Evolutionary conservation across 2,888 invertebrate genomes (phyloP).

Genomic region (Ophion obscuratus): DNA sequence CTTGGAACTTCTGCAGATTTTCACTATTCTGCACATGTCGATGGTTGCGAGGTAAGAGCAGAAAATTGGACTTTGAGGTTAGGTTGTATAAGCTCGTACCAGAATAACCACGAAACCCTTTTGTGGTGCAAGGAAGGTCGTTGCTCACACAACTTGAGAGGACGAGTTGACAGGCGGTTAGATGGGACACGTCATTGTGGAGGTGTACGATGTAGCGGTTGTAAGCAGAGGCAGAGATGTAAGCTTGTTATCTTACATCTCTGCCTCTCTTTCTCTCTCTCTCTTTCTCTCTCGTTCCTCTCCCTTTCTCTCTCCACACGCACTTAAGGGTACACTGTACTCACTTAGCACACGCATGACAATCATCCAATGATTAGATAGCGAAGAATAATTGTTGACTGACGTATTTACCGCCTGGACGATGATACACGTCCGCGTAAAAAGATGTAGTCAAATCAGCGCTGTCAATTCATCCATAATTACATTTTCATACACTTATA

Average conservation of each 20-base stretch:
- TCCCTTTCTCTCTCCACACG: not conserved
- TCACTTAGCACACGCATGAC: conserved; percentile 31
- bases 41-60: not conserved
- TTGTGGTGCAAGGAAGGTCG: not conserved
- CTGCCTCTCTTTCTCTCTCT: conserved; percentile 15
- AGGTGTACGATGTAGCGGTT: not conserved
- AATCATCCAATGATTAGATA: conserved; percentile 46
- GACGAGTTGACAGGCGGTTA: not conserved
- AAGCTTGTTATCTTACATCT: conserved; percentile 11
- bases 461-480: not conserved
- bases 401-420: not conserved
- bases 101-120: not conserved
- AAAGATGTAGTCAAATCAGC: not conserved
- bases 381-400: conserved; percentile 35
- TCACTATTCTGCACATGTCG: not conserved
- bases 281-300: conserved; percentile 4
- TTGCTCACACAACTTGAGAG: not conserved
- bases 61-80: not conserved
- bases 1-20: not conserved
- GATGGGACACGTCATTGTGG: not conserved
- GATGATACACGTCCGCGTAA: not conserved
- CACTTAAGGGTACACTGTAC: not conserved
- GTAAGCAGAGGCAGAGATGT: too few relatives aligned
- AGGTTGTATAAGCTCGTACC: not conserved
- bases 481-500: not conserved